Evolutionary conservation across 2,797 vertebrate genomes (phyloP), one percentile per base, ranked within the genome.

Genomic region (Oreochromis mossambicus): DNA sequence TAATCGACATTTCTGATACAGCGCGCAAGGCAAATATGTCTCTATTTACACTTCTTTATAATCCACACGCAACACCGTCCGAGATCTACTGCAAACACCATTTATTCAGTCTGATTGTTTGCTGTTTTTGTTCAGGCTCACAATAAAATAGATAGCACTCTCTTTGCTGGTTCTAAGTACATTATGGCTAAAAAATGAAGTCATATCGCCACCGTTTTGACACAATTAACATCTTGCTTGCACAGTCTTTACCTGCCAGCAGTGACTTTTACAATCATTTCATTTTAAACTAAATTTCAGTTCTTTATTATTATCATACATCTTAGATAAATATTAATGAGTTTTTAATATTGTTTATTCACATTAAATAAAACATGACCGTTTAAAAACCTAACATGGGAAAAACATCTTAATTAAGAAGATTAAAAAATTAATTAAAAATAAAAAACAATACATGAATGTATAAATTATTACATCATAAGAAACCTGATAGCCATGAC

Each of bases 1-100:
- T 92, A 93, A 95, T 95, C 92, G 80, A 93, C 94, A 94, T 91
- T 92, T 92, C 92, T 94, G 93, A 95, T 95, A 95, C 63, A 83
- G 85, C 56, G 82, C 84, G 46, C 92, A 92, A 90, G 77, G 85
- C 87, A 94, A 92, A 94, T 88, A 89, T 14, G 55, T 89, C 78
- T 87, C 61, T 93, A 82, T 96, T 95, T 94, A 83, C 89, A 86
- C 90, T 87, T 84, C 79, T 82, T 90, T 78, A 51, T 32, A 88
- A 43, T 86, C 79, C 93, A 95, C 96, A 95, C 83, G 95, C 86
- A 58, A 83, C 88, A 80, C 76, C 87, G 86, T 89, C 87, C 41
- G 86, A 86, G 86, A 92, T 81, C 87, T 85, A 86, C 51, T 52
- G 87, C 90, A 94, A 94, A 94, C 88, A 93, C 51, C 12, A 61